Conservation (phyloP, 2,888 invertebrate genomes). For the Desoria tigrina region DNA sequence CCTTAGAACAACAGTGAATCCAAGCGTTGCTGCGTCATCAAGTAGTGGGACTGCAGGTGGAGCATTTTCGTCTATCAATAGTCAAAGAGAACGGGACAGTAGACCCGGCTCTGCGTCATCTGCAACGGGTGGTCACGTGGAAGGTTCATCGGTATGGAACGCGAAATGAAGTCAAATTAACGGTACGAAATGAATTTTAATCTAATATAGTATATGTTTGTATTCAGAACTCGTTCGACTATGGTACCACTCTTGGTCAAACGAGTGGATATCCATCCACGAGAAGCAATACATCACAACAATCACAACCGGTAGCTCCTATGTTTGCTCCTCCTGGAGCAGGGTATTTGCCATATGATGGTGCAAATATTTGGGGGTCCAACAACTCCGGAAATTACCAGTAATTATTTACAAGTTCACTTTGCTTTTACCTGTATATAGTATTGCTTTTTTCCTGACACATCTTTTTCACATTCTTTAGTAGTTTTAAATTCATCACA, state of each 20-base stretch:
- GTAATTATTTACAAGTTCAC: conserved; percentile 2
- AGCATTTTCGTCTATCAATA: conserved; percentile 7
- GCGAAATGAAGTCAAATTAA: not conserved
- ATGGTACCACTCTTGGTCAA: conserved; percentile 15
- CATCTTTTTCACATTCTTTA: no score
- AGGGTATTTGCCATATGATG: conserved; percentile 12
- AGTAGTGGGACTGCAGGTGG: not conserved
- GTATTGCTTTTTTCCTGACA: no score
- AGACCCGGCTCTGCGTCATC: conserved; percentile 4
- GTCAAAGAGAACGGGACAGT: conserved; percentile 2
- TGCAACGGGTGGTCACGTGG: not conserved
- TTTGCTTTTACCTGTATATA: no score
- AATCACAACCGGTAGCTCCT: not conserved
- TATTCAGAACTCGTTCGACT: conserved; percentile 17
- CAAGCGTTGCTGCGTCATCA: not conserved
- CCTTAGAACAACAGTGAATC: not conserved
- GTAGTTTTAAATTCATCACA: no score
- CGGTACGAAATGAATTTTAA: not conserved
- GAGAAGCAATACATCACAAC: conserved; percentile 10
- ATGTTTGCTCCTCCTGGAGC: conserved; percentile 2
- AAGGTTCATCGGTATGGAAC: conserved; percentile 11
- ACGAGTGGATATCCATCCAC: conserved; percentile 16
- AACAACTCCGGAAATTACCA: conserved; percentile 6
- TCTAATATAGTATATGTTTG: conserved; percentile 8
- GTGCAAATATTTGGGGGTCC: conserved; percentile 18